Base-by-base conservation (phyloP, 2,113 vertebrate species). In the Rhombomys opimus region DNA sequence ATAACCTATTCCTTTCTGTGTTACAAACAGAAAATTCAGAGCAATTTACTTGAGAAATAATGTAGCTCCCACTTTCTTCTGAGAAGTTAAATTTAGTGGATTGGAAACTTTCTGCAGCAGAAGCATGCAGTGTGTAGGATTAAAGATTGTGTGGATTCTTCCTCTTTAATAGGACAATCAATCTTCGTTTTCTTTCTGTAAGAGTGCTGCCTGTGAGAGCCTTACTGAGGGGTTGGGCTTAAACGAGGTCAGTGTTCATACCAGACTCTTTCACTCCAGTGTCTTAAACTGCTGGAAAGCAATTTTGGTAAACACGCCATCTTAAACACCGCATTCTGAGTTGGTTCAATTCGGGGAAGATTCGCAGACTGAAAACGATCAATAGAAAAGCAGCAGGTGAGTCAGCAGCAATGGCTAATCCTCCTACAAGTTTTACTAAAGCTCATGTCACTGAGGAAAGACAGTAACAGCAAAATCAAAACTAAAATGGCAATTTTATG, bases 241-340 rank as follows among this genome's bases (percentile, higher is more conserved):
- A 35, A 92, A 93, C 38, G 76, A 91, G 54, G 14, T 89, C 46
- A 59, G 50, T 86, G 94, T 96, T 92, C 65, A 86, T 27, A 92
- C 46, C 32, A 92, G 76, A 90, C 5, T 41, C 95, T 93, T 97
- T 96, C 86, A 91, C 93, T 67, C 17, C 35, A 92, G 52, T 27
- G 52, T 96, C 54, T 96, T 89, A 96, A 96, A 96, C 65, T 93
- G 76, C 80, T 72, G 76, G 96, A 87, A 96, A 95, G 92, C 80
- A 95, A 96, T 97, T 96, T 95, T 92, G 61, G 92, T 89, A 97
- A 97, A 95, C 93, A 96, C 30, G n/a, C 50, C 65, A 92, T 88
- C 70, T 94, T 97, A 97, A 85, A 78, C 68, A 87, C 25, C 8
- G 10, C 22, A 41, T 87, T 89, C 84, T 84, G 95, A 95, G 72